Conservation (phyloP, 2,797 vertebrate genomes). For the Tragopan temminckii region DNA sequence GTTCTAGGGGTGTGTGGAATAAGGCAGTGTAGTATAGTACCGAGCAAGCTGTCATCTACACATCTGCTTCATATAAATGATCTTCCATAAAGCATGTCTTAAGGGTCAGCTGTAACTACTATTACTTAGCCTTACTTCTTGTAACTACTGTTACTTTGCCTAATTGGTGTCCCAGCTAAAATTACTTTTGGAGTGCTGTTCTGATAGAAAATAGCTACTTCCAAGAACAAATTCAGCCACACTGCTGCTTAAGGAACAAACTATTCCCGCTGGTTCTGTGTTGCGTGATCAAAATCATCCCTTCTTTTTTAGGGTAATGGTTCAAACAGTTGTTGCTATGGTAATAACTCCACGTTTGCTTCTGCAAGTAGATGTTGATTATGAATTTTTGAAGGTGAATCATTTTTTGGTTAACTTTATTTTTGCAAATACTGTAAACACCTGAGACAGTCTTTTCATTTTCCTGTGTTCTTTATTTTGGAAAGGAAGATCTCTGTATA, state of each 20-base stretch:
- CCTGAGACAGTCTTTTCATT: neutral
- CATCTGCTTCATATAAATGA: neutral
- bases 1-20: neutral
- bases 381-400: neutral
- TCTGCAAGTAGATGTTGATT: neutral
- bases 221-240: neutral
- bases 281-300: neutral
- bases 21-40: neutral
- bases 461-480: neutral
- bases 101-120: neutral
- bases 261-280: neutral
- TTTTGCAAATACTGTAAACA: neutral
- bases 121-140: neutral
- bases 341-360: neutral
- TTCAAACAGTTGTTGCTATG: neutral
- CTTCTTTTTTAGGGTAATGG: neutral
- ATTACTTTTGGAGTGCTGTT: neutral
- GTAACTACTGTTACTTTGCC: neutral
- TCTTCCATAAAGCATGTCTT: neutral
- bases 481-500: neutral
- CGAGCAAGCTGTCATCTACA: neutral
- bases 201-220: neutral
- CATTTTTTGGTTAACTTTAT: neutral
- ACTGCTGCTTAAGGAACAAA: neutral
- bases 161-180: neutral